Conservation (phyloP, 2,888 invertebrate species). For the Tenthredo mesomela region DNA sequence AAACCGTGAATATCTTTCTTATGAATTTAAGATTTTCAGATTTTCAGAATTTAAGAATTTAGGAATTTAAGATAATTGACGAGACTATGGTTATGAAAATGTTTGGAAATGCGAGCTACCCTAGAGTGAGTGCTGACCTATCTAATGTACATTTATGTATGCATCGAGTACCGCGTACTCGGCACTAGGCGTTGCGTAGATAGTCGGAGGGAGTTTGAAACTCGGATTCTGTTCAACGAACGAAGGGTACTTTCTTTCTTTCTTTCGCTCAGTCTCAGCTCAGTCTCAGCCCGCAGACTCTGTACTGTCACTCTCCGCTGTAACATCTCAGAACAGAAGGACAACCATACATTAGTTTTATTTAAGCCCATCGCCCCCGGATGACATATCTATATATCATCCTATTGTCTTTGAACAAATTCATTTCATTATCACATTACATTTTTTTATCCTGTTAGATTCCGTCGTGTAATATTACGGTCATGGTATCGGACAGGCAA, state of each 20-base stretch:
- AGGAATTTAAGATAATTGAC: background rate
- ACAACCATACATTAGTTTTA: slow-evolving; percentile 79
- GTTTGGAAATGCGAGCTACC: slow-evolving; percentile 38
- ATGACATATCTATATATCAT: slow-evolving; percentile 41
- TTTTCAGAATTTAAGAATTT: no score
- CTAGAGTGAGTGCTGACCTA: slow-evolving; percentile 74
- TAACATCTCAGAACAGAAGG: slow-evolving; percentile 80
- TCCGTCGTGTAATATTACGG: slow-evolving; percentile 4
- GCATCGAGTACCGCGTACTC: slow-evolving; percentile 71
- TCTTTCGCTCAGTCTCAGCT: slow-evolving; percentile 77
- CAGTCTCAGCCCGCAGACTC: slow-evolving; percentile 78
- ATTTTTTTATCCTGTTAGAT: background rate
- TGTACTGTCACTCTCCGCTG: slow-evolving; percentile 78
- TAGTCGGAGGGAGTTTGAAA: slow-evolving; percentile 72
- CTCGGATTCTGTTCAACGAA: slow-evolving; percentile 76
- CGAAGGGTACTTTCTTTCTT: slow-evolving; percentile 76
- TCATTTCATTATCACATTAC: background rate
- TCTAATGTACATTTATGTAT: slow-evolving; percentile 67
- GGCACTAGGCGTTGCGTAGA: slow-evolving; percentile 70
- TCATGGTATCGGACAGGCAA: slow-evolving; percentile 14
- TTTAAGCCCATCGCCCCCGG: slow-evolving; percentile 68
- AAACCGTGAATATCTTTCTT: slow-evolving; percentile 1
- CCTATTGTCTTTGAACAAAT: slow-evolving; percentile 28
- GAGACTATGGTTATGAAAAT: slow-evolving; percentile 15
- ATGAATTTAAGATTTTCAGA: no score